These are phyloP conservation scores for Hippocampus zosterae DNA, from an alignment of 2,113 vertebrate species.

Conservation along the genomic window DNA sequence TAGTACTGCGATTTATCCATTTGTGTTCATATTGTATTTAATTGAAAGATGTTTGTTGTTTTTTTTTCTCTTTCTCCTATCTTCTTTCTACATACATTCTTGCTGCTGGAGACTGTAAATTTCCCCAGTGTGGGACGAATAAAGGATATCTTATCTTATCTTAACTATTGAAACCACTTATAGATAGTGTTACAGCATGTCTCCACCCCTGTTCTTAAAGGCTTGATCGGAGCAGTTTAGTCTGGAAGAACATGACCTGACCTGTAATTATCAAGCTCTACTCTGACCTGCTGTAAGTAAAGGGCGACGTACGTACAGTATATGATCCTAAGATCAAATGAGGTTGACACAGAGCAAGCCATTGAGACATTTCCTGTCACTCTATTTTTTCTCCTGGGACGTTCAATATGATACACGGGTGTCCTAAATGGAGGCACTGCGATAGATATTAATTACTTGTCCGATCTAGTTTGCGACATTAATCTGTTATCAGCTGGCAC, in stretches of 20 bases:
- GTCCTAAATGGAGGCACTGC: constrained; percentile 42
- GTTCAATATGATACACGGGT: constrained; percentile 46
- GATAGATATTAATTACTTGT: constrained; percentile 67
- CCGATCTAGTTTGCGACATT: constrained; percentile 60
- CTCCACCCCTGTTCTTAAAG: too few species aligned
- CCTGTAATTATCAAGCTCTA: neutral
- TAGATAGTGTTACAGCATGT: too few species aligned
- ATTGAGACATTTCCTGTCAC: constrained; percentile 59
- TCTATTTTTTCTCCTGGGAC: constrained; percentile 30
- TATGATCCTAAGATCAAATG: constrained; percentile 27
- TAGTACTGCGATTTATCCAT: too few species aligned
- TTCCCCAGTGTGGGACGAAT: too few species aligned
- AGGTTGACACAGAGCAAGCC: constrained; percentile 46
- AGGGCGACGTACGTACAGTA: neutral
- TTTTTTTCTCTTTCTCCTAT: too few species aligned
- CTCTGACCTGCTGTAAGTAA: neutral
- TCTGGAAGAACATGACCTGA: neutral
- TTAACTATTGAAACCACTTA: neutral
- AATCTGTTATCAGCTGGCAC: constrained; percentile 62
- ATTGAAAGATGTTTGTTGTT: too few species aligned
- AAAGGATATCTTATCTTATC: too few species aligned
- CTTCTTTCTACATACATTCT: too few species aligned
- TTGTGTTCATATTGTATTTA: too few species aligned
- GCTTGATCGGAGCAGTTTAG: neutral
- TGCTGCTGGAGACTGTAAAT: too few species aligned